A percentile compares a stretch with the other conserved stretches of the same genome.
These are phyloP conservation scores for Psilopogon haemacephalus DNA, from an alignment of 2,113 vertebrate genomes.

Conservation along the genomic window DNA sequence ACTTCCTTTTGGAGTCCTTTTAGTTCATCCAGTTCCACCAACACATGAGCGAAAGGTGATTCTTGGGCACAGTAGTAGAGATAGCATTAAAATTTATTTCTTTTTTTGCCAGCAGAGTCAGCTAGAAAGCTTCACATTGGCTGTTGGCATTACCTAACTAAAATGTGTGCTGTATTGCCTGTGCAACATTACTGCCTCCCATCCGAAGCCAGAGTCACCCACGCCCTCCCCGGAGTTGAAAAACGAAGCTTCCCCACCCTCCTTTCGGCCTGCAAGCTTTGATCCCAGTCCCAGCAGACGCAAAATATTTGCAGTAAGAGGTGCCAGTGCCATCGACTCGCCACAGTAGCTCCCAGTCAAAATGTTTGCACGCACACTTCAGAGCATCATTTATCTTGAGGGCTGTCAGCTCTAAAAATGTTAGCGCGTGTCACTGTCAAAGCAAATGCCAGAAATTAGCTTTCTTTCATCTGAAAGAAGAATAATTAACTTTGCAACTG, in stretches of 20 bases:
- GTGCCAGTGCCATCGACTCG: not conserved
- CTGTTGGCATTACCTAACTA: not conserved
- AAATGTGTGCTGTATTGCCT: not conserved
- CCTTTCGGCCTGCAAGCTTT: not conserved
- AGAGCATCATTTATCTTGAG: constrained; percentile 81
- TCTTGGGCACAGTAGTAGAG: not conserved
- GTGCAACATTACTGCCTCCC: not conserved
- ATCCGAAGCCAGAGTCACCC: not conserved
- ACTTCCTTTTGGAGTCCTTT: not conserved
- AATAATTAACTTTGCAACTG: constrained; percentile 85
- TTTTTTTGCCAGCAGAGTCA: not conserved
- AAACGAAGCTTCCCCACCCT: not conserved
- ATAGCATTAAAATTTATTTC: not conserved
- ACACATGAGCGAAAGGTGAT: not conserved
- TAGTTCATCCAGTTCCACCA: not conserved
- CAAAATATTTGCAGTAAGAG: constrained; percentile 45
- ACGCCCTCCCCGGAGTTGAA: not conserved
- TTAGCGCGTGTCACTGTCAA: constrained; percentile 80
- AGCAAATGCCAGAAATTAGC: constrained; percentile 83
- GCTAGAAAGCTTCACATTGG: not conserved
- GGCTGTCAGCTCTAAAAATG: constrained; percentile 80
- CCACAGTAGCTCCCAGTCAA: constrained; percentile 58
- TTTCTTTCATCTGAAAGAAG: constrained; percentile 80
- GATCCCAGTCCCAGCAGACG: constrained; percentile 10
- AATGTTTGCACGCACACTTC: constrained; percentile 73